phyloP scores from a whole-genome alignment of 1,140 invertebrate genomes.

The Eupristina koningsbergeri region DNA sequence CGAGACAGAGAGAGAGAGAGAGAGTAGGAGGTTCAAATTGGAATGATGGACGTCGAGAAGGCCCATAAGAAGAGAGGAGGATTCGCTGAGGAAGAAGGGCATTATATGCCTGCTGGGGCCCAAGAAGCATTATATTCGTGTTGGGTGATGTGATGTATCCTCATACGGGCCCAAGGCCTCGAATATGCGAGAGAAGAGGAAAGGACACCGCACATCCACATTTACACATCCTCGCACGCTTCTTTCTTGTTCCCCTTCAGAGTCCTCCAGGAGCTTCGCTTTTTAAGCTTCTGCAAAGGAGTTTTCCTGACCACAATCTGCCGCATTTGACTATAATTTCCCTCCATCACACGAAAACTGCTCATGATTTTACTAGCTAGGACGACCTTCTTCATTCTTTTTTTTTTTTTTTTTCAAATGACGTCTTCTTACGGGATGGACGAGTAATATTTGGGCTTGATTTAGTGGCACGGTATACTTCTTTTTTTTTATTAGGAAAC shows the following conservation, averaged over 20 bases:
- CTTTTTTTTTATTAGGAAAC: no score
- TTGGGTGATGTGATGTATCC: no score
- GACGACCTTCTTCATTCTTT: no score
- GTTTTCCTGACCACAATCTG: no score
- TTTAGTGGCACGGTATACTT: no score
- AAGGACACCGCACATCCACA: no score
- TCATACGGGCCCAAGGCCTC: background rate
- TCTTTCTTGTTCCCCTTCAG: background rate
- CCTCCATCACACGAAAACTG: no score
- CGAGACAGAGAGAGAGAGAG: background rate
- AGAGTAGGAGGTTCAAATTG: slow-evolving; percentile 14
- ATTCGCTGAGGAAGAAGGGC: background rate
- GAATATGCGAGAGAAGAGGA: background rate
- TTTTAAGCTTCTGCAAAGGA: background rate
- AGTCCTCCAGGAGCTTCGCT: background rate
- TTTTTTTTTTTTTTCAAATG: no score
- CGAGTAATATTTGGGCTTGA: no score
- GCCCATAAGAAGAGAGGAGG: background rate
- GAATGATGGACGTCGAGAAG: slow-evolving; percentile 23
- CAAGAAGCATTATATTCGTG: background rate
- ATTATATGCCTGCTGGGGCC: slow-evolving; percentile 2
- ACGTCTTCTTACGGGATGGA: background rate
- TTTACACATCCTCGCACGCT: background rate
- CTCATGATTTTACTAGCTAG: no score
- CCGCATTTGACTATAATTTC: no score